Percentiles rank a stretch among this genome's conserved stretches.
Conservation (phyloP, 2,888 invertebrate species). For the Aethes cnicana region DNA sequence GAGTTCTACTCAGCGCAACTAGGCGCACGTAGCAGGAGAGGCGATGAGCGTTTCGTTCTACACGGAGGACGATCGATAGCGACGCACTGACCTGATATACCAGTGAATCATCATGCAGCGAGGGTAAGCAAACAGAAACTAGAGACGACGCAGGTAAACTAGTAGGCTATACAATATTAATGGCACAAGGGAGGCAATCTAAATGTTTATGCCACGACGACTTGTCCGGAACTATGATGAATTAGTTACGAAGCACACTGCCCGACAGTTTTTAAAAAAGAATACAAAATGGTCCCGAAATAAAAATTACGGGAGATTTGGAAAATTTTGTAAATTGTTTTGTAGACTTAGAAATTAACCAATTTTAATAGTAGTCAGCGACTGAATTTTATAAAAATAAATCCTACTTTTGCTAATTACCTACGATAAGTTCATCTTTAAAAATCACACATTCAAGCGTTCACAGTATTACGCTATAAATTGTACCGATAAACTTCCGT, state of each 20-base stretch:
- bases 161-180: slow-evolving; percentile 67
- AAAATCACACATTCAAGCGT: slow-evolving; percentile 57
- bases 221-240: slow-evolving; percentile 44
- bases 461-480: slow-evolving; percentile 55
- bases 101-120: slow-evolving; percentile 57
- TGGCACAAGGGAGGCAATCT: slow-evolving; percentile 79
- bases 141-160: slow-evolving; percentile 59
- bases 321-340: slow-evolving; percentile 71
- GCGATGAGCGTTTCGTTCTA: slow-evolving; percentile 52
- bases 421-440: slow-evolving; percentile 68
- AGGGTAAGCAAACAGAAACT: slow-evolving; percentile 37
- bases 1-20: slow-evolving; percentile 13
- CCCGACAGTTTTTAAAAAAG: slow-evolving; percentile 54
- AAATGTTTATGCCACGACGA: slow-evolving; percentile 51
- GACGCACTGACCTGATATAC: slow-evolving; percentile 54
- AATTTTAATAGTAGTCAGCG: slow-evolving; percentile 76
- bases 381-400: slow-evolving; percentile 79
- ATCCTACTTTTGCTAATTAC: slow-evolving; percentile 70
- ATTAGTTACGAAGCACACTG: slow-evolving; percentile 63
- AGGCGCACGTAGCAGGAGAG: slow-evolving; percentile 23
- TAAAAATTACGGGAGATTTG: slow-evolving; percentile 56
- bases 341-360: slow-evolving; percentile 71
- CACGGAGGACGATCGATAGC: slow-evolving; percentile 47
- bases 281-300: slow-evolving; percentile 49
- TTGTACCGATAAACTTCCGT: slow-evolving; percentile 55